Base-by-base conservation (phyloP, 2,113 vertebrate species). In the Echinops telfairi region DNA sequence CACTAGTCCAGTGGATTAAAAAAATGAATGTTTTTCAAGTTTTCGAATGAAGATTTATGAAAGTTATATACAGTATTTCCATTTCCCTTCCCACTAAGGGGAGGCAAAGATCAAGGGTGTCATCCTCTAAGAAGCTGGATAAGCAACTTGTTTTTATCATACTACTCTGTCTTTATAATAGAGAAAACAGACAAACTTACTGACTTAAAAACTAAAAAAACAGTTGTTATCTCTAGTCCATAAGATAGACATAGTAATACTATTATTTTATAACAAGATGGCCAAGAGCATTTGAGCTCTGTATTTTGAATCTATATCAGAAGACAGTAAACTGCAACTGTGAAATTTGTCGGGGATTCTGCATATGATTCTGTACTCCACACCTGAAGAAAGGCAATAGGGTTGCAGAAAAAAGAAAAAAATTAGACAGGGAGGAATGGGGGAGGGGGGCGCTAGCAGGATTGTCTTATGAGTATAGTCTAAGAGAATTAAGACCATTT, bases 11-110 rank as follows among this genome's bases (percentile, higher is more conserved):
- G 78, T 88, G 80, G 62, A 96, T 95, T 91, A 95, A 88, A 79
- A 16, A 86, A 95, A 97, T 89, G 91, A 89, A 92, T 95, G 80
- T 82, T 87, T 95, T 94, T 85, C 91, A 82, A 76, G 36, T 27
- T 33, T 80, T 82, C 84, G 36, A 76, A 91, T 94, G 62, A 89
- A 97, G 76, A 95, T 79, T 86, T 68, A 96, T 92, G 81, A 91
- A 96, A 95, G 95, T 89, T 66, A 75, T 94, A 77, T 87, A n/a
- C n/a, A n/a, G n/a, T n/a, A 88, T 80, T 92, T 31, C 20, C 79
- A 53, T 96, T 40, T 91, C 94, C 43, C 57, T 91, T 83, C 71
- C 53, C 15, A 81, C 33, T 77, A 66, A 12, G 23, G n/a, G 19
- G 66, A 89, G 38, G 25, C 15, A 64, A 86, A 92, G 75, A 83